Percentiles rank a stretch among this genome's conserved stretches.
These are phyloP conservation scores for Carassius gibelio DNA, from an alignment of 2,113 vertebrate species.

Conservation along the genomic window DNA sequence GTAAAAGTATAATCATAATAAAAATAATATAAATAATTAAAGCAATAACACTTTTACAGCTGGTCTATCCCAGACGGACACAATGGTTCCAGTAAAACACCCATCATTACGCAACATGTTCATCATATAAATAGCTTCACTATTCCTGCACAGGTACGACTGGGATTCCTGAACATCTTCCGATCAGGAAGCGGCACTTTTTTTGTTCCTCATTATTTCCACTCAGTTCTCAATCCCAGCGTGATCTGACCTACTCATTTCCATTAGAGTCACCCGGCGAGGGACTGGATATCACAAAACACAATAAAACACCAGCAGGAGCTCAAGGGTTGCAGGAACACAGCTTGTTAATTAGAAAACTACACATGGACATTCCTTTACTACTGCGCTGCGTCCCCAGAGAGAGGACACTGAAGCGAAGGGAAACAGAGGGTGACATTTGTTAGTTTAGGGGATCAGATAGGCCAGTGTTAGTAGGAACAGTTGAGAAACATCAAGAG, in stretches of 20 bases:
- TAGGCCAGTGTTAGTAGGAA: constrained; percentile 48
- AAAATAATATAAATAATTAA: no score
- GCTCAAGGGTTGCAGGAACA: constrained; percentile 5
- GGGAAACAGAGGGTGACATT: constrained; percentile 55
- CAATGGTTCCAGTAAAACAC: not conserved
- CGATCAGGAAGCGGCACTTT: not conserved
- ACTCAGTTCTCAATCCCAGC: not conserved
- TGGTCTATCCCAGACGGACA: not conserved
- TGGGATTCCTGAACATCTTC: not conserved
- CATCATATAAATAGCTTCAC: not conserved
- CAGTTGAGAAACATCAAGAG: constrained; percentile 51
- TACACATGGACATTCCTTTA: constrained; percentile 10
- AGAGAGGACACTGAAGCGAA: constrained; percentile 35
- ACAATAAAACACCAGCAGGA: constrained; percentile 26
- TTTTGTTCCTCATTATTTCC: not conserved
- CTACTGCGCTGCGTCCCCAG: constrained; percentile 8
- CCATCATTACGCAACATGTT: not conserved
- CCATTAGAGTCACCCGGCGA: not conserved
- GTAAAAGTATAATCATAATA: not conserved
- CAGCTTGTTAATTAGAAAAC: constrained; percentile 33
- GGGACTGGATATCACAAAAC: not conserved
- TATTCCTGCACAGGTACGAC: not conserved
- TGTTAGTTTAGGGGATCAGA: constrained; percentile 53
- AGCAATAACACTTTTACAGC: not conserved
- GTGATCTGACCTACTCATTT: not conserved